phyloP scores from a whole-genome alignment of 2,797 vertebrate genomes.

The Toxotes lorentzi region DNA sequence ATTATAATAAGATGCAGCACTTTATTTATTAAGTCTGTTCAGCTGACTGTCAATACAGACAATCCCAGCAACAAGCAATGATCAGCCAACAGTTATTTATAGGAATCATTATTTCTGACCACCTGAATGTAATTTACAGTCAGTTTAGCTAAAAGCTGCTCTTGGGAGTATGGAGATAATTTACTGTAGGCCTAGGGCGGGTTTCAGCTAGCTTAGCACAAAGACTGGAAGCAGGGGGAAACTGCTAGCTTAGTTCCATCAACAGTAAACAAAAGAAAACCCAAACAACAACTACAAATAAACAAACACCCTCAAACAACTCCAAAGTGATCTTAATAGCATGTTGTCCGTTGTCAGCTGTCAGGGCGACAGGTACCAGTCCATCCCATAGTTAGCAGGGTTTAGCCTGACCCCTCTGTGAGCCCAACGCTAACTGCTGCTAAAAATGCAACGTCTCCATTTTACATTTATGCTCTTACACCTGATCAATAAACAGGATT shows the following conservation, averaged over 20 bases:
- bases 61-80: not conserved
- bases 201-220: not conserved
- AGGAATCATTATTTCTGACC: no score
- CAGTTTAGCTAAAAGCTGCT: no score
- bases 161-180: no score
- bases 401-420: no score
- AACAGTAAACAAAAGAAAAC: not conserved
- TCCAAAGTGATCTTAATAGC: not conserved
- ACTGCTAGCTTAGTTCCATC: not conserved
- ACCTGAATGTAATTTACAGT: no score
- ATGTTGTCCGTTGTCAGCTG: not conserved
- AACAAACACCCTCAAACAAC: not conserved
- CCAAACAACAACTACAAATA: no score
- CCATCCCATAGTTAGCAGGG: no score
- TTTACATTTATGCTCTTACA: no score
- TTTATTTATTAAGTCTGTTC: constrained; percentile 14
- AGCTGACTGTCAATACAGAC: not conserved
- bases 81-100: not conserved
- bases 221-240: not conserved
- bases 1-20: not conserved
- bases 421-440: no score
- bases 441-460: no score
- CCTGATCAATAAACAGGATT: no score
- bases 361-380: not conserved
- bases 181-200: no score